A percentile compares a stretch with the other conserved stretches of the same genome.
phyloP scores from a whole-genome alignment of 2,888 invertebrate genomes.

The Spisula subtruncata region DNA sequence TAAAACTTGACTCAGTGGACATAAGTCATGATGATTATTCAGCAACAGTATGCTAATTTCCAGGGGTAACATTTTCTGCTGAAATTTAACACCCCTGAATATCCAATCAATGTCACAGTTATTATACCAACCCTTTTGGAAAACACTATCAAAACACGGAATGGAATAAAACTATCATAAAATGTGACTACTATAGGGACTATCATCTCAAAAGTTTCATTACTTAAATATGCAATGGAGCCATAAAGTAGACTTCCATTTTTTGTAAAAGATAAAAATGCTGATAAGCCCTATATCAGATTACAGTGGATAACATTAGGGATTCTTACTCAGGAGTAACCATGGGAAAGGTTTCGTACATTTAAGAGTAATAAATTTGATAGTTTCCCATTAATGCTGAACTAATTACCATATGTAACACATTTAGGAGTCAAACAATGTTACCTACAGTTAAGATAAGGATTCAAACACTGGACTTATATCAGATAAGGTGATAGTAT shows the following conservation, averaged over 20 bases:
- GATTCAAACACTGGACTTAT: background rate
- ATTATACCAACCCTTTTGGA: background rate
- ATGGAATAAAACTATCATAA: background rate
- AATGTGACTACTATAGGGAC: background rate
- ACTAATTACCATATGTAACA: slow-evolving; percentile 18
- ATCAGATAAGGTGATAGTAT: background rate
- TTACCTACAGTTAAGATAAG: slow-evolving; percentile 13
- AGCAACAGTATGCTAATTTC: background rate
- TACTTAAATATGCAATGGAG: background rate
- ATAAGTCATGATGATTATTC: background rate
- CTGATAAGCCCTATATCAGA: background rate
- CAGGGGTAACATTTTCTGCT: background rate
- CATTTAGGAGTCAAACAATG: background rate
- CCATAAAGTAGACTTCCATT: background rate
- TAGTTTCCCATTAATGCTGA: slow-evolving; percentile 12
- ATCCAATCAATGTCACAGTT: background rate
- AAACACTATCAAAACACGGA: slow-evolving; percentile 1
- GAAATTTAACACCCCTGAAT: background rate
- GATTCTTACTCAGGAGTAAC: background rate
- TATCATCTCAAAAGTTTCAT: background rate
- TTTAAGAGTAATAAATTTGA: slow-evolving; percentile 14
- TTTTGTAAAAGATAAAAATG: slow-evolving; percentile 19
- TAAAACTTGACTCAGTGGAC: background rate
- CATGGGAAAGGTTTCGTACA: background rate
- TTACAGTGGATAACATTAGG: background rate